Conservation (phyloP, 1,140 invertebrate genomes). For the Drosophila gunungcola region DNA sequence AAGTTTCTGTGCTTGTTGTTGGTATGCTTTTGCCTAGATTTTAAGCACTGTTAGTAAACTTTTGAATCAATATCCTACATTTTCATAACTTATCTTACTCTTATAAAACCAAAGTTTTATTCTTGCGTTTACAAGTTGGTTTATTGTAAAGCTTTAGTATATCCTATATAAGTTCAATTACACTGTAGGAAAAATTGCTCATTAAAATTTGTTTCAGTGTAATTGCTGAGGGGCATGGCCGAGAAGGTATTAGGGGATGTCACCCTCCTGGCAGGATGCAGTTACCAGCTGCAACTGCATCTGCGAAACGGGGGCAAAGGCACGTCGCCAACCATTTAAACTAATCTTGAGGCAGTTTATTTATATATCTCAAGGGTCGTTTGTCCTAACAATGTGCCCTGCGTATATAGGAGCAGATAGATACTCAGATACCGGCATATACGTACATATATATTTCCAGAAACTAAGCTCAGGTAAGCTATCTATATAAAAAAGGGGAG, state of each 20-base stretch:
- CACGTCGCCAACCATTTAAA: conserved; percentile 72
- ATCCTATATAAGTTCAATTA: too few relatives aligned
- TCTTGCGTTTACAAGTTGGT: too few relatives aligned
- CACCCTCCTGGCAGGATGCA: conserved; percentile 39
- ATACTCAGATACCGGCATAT: conserved; percentile 7
- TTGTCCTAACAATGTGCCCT: conserved; percentile 63
- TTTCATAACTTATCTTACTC: not conserved
- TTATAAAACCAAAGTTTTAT: too few relatives aligned
- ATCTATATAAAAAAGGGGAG: conserved; percentile 21
- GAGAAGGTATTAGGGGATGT: conserved; percentile 12
- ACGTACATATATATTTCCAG: conserved; percentile 7
- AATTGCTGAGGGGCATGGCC: not conserved
- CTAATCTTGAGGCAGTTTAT: conserved; percentile 73
- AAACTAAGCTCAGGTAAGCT: conserved; percentile 26
- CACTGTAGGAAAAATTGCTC: too few relatives aligned
- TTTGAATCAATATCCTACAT: too few relatives aligned
- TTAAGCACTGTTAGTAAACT: not conserved
- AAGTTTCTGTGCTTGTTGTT: not conserved
- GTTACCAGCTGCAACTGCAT: conserved; percentile 46
- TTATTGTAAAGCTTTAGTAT: too few relatives aligned
- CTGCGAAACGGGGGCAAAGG: conserved; percentile 62
- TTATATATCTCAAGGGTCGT: conserved; percentile 71
- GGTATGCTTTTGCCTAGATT: not conserved
- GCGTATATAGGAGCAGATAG: conserved; percentile 38
- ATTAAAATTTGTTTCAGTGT: not conserved